These are phyloP conservation scores for Cynodonichthys magdalenae DNA, from an alignment of 2,797 vertebrate genomes.

Conservation along the genomic window DNA sequence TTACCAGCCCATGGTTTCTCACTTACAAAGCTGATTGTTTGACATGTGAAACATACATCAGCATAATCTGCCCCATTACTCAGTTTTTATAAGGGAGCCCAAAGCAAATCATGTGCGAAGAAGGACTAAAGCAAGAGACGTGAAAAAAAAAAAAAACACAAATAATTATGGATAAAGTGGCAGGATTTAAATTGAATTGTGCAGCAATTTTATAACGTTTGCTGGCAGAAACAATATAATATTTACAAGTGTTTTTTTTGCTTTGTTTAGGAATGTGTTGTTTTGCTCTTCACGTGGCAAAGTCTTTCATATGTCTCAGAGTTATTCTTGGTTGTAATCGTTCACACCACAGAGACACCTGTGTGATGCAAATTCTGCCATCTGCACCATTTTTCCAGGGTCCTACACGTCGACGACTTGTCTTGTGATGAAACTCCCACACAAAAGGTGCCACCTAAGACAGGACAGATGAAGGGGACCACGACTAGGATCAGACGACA, in stretches of 20 bases:
- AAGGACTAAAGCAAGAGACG: not conserved
- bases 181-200: not conserved
- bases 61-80: slow-evolving; percentile 66
- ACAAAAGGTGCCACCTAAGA: not conserved
- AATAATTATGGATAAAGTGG: not conserved
- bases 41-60: slow-evolving; percentile 71
- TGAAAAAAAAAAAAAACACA: not conserved
- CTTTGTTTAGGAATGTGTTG: not conserved
- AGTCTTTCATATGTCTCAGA: too few species aligned
- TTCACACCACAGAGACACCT: too few species aligned
- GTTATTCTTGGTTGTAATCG: too few species aligned
- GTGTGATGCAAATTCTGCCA: not conserved
- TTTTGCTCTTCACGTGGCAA: not conserved
- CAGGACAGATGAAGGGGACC: too few species aligned
- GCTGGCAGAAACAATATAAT: not conserved
- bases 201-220: not conserved
- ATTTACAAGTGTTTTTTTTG: not conserved
- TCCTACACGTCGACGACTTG: not conserved
- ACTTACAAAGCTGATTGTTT: slow-evolving; percentile 68
- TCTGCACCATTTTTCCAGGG: not conserved
- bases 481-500: too few species aligned
- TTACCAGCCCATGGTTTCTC: slow-evolving; percentile 64
- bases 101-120: slow-evolving; percentile 11
- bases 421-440: not conserved
- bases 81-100: slow-evolving; percentile 44